phyloP scores from a whole-genome alignment of 2,113 vertebrate genomes.

The Pteropus alecto region DNA sequence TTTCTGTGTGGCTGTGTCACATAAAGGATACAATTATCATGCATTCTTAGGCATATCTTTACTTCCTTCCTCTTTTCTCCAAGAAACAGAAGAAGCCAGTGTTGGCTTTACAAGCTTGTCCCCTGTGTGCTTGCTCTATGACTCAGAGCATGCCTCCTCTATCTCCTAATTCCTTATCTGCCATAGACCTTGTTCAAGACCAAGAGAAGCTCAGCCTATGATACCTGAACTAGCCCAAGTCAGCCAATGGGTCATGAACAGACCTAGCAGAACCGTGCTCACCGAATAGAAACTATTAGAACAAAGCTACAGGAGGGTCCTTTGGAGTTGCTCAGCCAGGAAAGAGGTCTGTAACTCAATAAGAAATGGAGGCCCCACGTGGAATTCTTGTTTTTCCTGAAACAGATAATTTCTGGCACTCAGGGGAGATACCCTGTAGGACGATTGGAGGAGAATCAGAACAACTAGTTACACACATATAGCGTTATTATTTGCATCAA shows the following conservation, averaged over 20 bases:
- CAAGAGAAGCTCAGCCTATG: neutral
- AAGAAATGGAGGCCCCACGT: neutral
- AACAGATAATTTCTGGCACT: neutral
- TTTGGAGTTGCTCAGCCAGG: neutral
- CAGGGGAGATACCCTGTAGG: neutral
- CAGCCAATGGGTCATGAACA: neutral
- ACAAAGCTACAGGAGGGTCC: neutral
- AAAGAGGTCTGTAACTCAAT: neutral
- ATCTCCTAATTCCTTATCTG: neutral
- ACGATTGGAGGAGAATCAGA: neutral
- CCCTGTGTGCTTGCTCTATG: neutral
- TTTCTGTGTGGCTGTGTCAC: neutral
- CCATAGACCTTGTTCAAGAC: neutral
- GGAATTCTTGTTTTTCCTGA: neutral
- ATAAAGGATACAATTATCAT: neutral
- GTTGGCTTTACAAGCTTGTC: neutral
- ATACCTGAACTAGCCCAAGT: neutral
- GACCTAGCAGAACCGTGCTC: neutral
- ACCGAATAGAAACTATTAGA: neutral
- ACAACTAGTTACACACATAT: neutral
- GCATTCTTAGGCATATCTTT: neutral
- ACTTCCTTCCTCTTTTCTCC: neutral
- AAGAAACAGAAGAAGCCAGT: neutral
- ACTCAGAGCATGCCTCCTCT: fast-evolving
- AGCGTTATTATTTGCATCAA: neutral